Percentiles rank a stretch among this genome's conserved stretches.
Evolutionary conservation across 2,113 vertebrate genomes (phyloP).

Genomic region (Apeltes quadracus): DNA sequence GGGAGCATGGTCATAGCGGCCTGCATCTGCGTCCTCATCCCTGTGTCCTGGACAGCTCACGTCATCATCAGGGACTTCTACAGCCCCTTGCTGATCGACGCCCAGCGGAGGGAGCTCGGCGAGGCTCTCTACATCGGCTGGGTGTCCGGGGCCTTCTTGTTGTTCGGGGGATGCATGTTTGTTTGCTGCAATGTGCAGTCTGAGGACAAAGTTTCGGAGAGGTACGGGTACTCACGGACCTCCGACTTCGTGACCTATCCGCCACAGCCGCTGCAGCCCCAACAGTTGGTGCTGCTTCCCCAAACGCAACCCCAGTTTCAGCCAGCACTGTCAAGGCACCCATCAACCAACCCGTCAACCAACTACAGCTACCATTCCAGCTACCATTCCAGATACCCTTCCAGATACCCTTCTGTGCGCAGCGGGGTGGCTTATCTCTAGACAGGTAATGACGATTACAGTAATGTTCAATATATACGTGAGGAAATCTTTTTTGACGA

Average conservation of each 20-base stretch:
- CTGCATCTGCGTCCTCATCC: slow-evolving; percentile 77
- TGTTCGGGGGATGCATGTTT: slow-evolving; percentile 80
- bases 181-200: slow-evolving; percentile 70
- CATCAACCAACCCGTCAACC: slow-evolving; percentile 65
- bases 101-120: slow-evolving; percentile 83
- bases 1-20: slow-evolving; percentile 76
- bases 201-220: slow-evolving; percentile 41
- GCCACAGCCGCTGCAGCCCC: slow-evolving; percentile 61
- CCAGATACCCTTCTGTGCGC: slow-evolving; percentile 72
- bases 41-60: slow-evolving; percentile 82
- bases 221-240: slow-evolving; percentile 64
- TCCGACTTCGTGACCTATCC: slow-evolving; percentile 67
- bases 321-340: slow-evolving; percentile 61
- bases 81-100: slow-evolving; percentile 79
- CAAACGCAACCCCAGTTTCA: slow-evolving; percentile 41
- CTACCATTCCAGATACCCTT: slow-evolving; percentile 76
- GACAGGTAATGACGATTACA: slow-evolving; percentile 38
- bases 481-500: not conserved
- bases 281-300: slow-evolving; percentile 59
- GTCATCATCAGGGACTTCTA: slow-evolving; percentile 84
- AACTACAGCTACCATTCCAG: slow-evolving; percentile 76
- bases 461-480: not conserved
- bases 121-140: slow-evolving; percentile 85
- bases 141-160: slow-evolving; percentile 78
- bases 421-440: slow-evolving; percentile 72